Conservation (phyloP, 2,113 vertebrate species). For the Helogale parvula region DNA sequence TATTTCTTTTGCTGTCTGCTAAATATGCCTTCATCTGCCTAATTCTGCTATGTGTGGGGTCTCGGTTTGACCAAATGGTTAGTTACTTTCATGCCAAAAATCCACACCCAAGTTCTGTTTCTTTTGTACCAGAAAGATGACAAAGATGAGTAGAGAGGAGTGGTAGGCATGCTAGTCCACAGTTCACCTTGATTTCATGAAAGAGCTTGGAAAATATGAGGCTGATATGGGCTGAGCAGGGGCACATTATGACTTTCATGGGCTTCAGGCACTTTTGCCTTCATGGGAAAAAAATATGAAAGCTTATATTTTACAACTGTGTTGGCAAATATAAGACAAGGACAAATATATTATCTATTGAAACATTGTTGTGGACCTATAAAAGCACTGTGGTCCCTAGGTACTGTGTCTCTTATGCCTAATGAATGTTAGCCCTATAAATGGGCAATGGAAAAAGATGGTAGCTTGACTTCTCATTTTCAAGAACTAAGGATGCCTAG, state of each 20-base stretch:
- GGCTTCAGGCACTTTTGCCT: background rate
- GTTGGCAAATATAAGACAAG: background rate
- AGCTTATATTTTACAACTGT: constrained; percentile 7
- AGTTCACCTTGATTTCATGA: background rate
- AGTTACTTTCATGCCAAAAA: background rate
- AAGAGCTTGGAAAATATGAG: background rate
- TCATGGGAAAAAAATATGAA: background rate
- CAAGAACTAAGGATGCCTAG: background rate
- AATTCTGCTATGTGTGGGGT: background rate
- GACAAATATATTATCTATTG: constrained; percentile 8
- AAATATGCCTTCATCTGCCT: background rate
- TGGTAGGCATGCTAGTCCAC: background rate
- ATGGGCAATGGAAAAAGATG: background rate
- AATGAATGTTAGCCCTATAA: background rate
- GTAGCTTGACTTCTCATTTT: background rate
- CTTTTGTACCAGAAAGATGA: background rate
- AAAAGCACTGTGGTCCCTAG: background rate
- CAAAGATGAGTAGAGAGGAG: background rate
- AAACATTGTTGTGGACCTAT: background rate
- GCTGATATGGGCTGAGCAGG: background rate
- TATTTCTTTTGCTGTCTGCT: background rate
- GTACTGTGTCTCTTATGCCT: background rate
- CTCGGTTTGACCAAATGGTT: background rate
- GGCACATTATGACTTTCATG: background rate
- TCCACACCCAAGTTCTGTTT: background rate